Conservation (phyloP, 2,113 vertebrate species). For the Hemichromis elongatus region DNA sequence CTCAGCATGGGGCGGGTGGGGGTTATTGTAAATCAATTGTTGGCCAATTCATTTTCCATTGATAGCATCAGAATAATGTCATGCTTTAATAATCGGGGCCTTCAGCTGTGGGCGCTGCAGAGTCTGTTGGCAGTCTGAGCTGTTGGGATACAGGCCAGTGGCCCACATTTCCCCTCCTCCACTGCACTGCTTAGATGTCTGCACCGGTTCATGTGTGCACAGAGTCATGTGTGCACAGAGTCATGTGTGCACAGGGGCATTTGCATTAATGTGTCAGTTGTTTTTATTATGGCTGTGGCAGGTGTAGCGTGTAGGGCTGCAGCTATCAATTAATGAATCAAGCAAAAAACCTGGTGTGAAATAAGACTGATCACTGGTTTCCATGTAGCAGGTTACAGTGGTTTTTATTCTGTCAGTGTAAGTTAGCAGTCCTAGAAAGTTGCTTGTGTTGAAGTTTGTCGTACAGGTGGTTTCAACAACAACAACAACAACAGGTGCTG, state of each 20-base stretch:
- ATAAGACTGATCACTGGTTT: not conserved
- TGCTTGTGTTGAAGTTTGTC: not conserved
- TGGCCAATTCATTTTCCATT: conserved; percentile 67
- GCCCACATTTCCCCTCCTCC: conserved; percentile 12
- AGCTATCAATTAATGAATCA: not conserved
- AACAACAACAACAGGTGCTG: not conserved
- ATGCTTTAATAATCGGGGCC: conserved; percentile 53
- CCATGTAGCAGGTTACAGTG: not conserved
- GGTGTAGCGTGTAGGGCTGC: not conserved
- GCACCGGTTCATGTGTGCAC: not conserved
- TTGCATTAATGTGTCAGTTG: conserved; percentile 4
- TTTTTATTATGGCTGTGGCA: conserved; percentile 16
- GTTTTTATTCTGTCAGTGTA: not conserved
- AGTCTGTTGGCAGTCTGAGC: not conserved
- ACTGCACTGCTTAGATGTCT: not conserved
- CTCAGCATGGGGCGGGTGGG: not conserved
- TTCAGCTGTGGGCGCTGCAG: conserved; percentile 16
- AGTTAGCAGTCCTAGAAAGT: not conserved
- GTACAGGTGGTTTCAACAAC: not conserved
- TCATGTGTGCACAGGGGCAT: not conserved
- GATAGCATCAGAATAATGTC: conserved; percentile 69
- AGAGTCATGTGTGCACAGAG: not conserved
- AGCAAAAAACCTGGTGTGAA: too few relatives aligned
- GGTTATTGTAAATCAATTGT: conserved; percentile 67
- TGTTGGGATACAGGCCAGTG: conserved; percentile 9